Base-by-base conservation (phyloP, 2,797 vertebrate species). In the Megaceryle alcyon region DNA sequence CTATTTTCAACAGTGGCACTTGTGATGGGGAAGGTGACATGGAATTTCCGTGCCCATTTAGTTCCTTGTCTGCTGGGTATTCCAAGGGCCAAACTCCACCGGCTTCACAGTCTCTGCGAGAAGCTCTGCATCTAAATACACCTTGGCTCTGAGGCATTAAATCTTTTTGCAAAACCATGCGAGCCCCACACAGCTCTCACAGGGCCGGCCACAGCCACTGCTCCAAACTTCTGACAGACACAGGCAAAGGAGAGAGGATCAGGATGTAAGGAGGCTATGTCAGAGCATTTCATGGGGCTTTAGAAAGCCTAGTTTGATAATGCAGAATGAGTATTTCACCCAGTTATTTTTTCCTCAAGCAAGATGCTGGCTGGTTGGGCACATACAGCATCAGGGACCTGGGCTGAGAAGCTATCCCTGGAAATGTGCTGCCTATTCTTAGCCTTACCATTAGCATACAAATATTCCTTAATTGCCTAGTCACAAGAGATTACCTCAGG, bases 401-500 rank as follows among this genome's bases (percentile, higher is more conserved):
- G 17, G 64, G 37, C 61, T 56, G 82, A 80, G 43, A 33, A 82
- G 54, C 77, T 73, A 26, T 46, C 51, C 29, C 10, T 70, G 63
- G n/a, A 82, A 81, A 87, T n/a, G 79, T 3, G 13, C 59, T 37
- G 76, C 65, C 64, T 95, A 21, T 90, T 96, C 69, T 91, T 78
- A 28, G 51, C 10, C 4, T 64, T 59, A 68, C 94, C 82, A 84
- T 94, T 92, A 97, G 60, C 82, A 90, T 66, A 80, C 77, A 87
- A 89, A 92, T 84, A 93, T 92, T 75, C 84, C 76, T 76, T 96
- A 97, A 97, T 95, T 96, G 83, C 54, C 49, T 26, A 65, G 87
- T 92, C 96, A 92, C 64, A 77, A 92, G 69, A 95, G 63, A 97
- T 94, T 94, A 59, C 86, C 41, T 89, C 65, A 72, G 76, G 88